Evolutionary conservation across 2,888 invertebrate genomes (phyloP), one percentile per base, ranked within the genome.

Genomic region (Hofmannophila pseudospretella): DNA sequence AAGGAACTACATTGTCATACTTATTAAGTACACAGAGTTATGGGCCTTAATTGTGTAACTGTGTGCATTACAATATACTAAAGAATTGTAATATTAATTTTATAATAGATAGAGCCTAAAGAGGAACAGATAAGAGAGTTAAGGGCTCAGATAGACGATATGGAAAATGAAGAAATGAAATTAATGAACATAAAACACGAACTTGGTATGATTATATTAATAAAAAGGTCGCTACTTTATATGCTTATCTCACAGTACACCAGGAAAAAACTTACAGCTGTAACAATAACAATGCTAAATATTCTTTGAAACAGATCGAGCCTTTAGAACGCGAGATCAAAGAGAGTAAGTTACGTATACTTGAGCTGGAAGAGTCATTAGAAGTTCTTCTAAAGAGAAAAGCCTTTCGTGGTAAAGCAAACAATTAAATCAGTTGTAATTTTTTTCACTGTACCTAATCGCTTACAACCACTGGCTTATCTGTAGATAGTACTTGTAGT

Each of bases 261-360:
- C 4, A 11, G 22, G 32, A 70, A 78, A 80, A 74, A 82, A 79
- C 63, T 84, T 81, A 84, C 85, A 85, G 76, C 84, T 85, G 81
- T 38, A 47, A 36, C 36, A 39, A 81, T 38, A 48, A 34, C 36
- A 39, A 35, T 38, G 31, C n/a, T 45, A 45, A 36, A 8, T n/a
- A 32, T 47, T 36, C 31, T 50, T 56, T 54, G 39, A 47, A 49
- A 55, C 90, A 92, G 81, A 95, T 97, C 58, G 95, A 96, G 62
- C 96, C 96, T 1, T 90, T 93, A 50, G 96, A 96, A 62, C 90
- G 91, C 45, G 94, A 94, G 59, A 96, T 97, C 51, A 92, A 92
- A 67, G 92, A 93, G 51, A 93, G 95, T 80, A 93, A 94, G 55
- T 89, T 92, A 43, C 94, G 96, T 66, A 94, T 95, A 34, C 87